Evolutionary conservation across 2,113 vertebrate species (phyloP), one percentile per base, ranked within the genome.

Genomic region (Nothobranchius furzeri): DNA sequence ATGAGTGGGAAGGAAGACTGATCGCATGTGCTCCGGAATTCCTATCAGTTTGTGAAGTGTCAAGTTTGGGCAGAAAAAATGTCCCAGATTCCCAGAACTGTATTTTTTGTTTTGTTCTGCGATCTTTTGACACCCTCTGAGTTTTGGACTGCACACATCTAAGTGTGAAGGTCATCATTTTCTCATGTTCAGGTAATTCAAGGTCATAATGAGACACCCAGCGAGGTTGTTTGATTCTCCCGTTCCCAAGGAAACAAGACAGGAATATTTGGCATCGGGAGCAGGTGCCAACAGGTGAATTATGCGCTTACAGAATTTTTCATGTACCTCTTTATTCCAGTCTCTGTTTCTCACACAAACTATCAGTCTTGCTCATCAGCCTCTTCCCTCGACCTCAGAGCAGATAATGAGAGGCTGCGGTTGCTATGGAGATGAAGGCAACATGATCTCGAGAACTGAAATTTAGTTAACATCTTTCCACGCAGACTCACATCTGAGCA

Each of bases 381-480:
- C 67, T 74, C 70, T 69, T 50, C 45, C 35, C 9, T 20, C 24
- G 14, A 73, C 82, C 71, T 80, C 13, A 42, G 24, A 43, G 54
- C 61, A 49, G 35, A 75, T 70, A 73, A 73, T 56, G 58, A 73
- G 57, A 68, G 78, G 53, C 68, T 63, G 17, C 79, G 52, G 87
- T 88, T 88, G 84, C 87, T 49, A 90, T 85, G 84, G 85, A 58
- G 87, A 90, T 82, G 83, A 83, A 63, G 73, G 24, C 37, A 54
- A 53, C 68, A 25, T 73, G 50, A 50, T 72, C 60, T 79, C 59
- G 49, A 50, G 78, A 75, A 79, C 83, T 67, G 63, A 84, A 83
- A 87, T 89, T 76, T 77, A 68, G 78, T 74, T 78, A 84, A 79
- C 63, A 74, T 84, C 52, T 61, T 63, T 20, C 46, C 61, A 76